Evolutionary conservation across 2,113 vertebrate species (phyloP), one percentile per base, ranked within the genome.

Genomic region (Malurus elegans): DNA sequence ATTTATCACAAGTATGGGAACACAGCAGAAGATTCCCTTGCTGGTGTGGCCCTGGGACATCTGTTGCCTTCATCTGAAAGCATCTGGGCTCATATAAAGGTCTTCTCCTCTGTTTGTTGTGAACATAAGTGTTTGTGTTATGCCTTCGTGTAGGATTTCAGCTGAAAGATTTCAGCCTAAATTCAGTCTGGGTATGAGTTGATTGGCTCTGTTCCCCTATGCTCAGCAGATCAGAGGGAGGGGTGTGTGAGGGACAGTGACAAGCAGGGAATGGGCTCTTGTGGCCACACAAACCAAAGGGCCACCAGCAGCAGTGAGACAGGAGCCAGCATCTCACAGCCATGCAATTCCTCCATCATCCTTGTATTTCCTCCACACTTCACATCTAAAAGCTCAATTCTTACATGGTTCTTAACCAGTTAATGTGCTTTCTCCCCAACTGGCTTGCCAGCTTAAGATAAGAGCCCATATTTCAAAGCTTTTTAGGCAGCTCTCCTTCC

Each of bases 361-460:
- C 62, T 73, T 81, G n/a, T 85, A 28, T 78, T 92, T 51, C 64
- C 51, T 61, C 54, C 20, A 21, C 5, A 9, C 40, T 89, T 87
- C 31, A 19, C 20, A 67, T 50, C 54, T 85, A 32, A 79, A 75
- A 34, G 50, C 45, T 93, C 45, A 31, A 24, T 90, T 93, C 45
- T 75, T 66, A 2, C 29, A 32, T 40, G 78, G 78, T 62, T 88
- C 66, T 91, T 91, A 93, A 48, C 40, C 88, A 80, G 42, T 86
- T 90, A 73, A 58, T 36, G 44, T 2, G 38, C 91, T 92, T 89
- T 84, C 57, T 74, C 65, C 74, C 72, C 31, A 56, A 76, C 70
- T 75, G 74, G n/a, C 84, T 87, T 91, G 74, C 92, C 54, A 70
- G 62, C 51, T 82, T 34, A 70, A 84, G 92, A 88, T 88, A 96